phyloP scores from a whole-genome alignment of 92 coral and sea anemone species.

The Parazoanthus swiftii region DNA sequence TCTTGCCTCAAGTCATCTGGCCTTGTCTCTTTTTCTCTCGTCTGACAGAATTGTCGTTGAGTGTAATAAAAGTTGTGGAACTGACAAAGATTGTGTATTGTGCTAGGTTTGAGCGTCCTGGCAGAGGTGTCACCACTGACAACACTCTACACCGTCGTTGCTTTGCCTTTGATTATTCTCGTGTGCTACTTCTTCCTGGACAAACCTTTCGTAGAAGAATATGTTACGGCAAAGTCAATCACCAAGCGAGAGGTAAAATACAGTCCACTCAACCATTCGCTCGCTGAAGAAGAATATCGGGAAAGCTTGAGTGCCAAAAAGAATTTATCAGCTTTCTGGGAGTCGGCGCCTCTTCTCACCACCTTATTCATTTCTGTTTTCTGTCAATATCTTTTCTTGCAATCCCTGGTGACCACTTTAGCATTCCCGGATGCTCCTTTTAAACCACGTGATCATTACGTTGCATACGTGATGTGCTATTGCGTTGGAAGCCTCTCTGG shows the following conservation, averaged over 20 bases:
- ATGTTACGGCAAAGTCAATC: background rate
- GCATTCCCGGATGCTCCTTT: slow-evolving; percentile 1
- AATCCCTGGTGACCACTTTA: background rate
- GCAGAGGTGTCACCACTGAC: background rate
- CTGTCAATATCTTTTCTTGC: background rate
- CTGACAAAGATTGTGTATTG: too few relatives aligned
- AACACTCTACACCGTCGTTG: background rate
- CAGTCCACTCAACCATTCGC: background rate
- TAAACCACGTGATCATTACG: slow-evolving; percentile 15
- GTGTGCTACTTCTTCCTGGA: background rate
- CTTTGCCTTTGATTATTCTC: background rate
- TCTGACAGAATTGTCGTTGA: background rate
- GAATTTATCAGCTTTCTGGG: background rate
- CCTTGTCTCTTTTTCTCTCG: too few relatives aligned
- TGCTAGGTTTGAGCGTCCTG: background rate
- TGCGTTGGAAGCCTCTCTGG: background rate
- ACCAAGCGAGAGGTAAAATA: background rate
- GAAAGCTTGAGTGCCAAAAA: background rate
- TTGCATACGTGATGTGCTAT: background rate
- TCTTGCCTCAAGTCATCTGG: too few relatives aligned
- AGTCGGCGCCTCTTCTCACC: background rate
- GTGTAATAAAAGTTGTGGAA: background rate
- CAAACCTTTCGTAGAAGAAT: background rate
- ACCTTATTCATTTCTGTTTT: background rate
- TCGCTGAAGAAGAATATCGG: background rate